phyloP scores from a whole-genome alignment of 1,140 invertebrate genomes.

The Capitella teleta region DNA sequence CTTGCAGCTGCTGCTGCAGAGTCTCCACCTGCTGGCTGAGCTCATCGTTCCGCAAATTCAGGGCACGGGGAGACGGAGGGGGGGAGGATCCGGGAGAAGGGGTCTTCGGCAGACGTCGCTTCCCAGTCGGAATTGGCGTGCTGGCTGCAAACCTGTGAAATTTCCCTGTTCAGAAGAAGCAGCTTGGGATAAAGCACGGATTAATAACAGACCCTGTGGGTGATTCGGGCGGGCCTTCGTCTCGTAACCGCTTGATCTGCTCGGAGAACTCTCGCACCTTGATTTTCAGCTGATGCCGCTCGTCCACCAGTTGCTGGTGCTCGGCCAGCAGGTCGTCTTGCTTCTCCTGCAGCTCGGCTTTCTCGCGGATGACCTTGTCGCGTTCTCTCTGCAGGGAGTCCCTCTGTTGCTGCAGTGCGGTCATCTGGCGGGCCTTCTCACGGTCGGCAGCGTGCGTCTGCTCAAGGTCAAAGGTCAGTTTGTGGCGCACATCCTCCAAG shows the following conservation, averaged over 20 bases:
- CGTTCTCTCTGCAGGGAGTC: constrained; percentile 12
- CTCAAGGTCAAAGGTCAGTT: constrained; percentile 2
- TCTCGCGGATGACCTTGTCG: constrained; percentile 12
- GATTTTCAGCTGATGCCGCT: too few species aligned
- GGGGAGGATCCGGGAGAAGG: background rate
- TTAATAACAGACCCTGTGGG: background rate
- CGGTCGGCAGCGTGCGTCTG: constrained; percentile 4
- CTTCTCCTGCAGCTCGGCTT: too few species aligned
- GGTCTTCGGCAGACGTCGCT: background rate
- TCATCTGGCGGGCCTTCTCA: constrained; percentile 3
- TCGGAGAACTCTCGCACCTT: too few species aligned
- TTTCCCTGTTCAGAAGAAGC: too few species aligned
- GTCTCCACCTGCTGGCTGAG: constrained; percentile 13
- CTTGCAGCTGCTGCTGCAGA: constrained; percentile 19
- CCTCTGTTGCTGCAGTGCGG: constrained; percentile 4
- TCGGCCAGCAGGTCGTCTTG: too few species aligned
- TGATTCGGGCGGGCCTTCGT: too few species aligned
- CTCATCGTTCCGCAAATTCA: too few species aligned
- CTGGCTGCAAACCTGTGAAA: background rate
- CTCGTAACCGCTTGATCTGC: too few species aligned
- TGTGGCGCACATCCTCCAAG: constrained; percentile 1
- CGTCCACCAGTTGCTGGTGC: too few species aligned
- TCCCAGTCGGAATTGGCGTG: background rate
- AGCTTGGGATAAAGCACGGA: too few species aligned
- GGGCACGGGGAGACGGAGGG: too few species aligned